Conservation (phyloP, 2,888 invertebrate species). For the Oxycera nigricornis region DNA sequence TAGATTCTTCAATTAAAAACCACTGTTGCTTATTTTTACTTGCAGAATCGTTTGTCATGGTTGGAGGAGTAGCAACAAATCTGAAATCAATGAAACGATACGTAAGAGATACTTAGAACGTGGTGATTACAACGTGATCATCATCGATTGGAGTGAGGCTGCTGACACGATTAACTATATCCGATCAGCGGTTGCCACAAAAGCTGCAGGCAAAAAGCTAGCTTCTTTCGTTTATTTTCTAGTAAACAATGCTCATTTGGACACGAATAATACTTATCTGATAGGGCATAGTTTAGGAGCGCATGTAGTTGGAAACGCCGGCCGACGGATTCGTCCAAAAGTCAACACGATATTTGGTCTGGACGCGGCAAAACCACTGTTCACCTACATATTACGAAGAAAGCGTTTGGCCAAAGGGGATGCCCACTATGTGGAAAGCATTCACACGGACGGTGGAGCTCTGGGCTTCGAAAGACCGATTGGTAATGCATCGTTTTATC, state of each 20-base stretch:
- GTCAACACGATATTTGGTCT: conserved; percentile 64
- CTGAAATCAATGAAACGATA: conserved; percentile 39
- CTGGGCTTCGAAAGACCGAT: conserved; percentile 57
- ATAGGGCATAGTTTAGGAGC: conserved; percentile 69
- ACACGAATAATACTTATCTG: conserved; percentile 63
- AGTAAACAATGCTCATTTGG: conserved; percentile 62
- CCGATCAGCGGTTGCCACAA: conserved; percentile 62
- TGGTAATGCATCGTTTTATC: conserved; percentile 64
- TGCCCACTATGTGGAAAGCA: conserved; percentile 57
- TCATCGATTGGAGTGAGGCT: conserved; percentile 68
- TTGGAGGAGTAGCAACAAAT: background rate
- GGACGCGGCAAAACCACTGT: conserved; percentile 52
- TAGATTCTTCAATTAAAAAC: background rate
- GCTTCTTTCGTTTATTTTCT: conserved; percentile 57
- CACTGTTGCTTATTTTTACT: background rate
- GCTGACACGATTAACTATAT: conserved; percentile 66
- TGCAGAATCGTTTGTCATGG: conserved; percentile 15
- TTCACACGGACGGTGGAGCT: conserved; percentile 56
- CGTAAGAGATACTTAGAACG: conserved; percentile 64
- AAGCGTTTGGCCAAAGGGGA: conserved; percentile 53
- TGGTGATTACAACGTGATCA: conserved; percentile 68
- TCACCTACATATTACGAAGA: conserved; percentile 49
- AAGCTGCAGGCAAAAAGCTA: conserved; percentile 52
- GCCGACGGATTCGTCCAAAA: conserved; percentile 65
- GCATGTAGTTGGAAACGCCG: conserved; percentile 67